These are phyloP conservation scores for Apotomis turbidana DNA, from an alignment of 2,888 invertebrate genomes.

Conservation along the genomic window DNA sequence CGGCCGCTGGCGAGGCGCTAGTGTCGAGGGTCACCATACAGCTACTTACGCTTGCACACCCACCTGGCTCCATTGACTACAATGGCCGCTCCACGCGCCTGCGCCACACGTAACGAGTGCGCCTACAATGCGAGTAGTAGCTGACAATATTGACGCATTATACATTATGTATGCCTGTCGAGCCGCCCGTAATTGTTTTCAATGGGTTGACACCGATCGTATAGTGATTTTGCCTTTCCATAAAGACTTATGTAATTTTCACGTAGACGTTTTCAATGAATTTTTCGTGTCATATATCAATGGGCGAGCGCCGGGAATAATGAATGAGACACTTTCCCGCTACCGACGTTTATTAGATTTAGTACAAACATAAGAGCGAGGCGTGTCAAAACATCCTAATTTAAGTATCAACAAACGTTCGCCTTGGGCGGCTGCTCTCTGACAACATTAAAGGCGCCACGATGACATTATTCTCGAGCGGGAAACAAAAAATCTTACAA, in stretches of 20 bases:
- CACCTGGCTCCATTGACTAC: conserved; percentile 81
- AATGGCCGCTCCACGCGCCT: conserved; percentile 70
- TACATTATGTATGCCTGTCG: conserved; percentile 68
- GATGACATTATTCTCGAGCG: conserved; percentile 82
- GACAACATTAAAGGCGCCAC: conserved; percentile 84
- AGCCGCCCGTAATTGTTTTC: conserved; percentile 65
- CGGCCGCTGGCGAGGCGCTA: background rate
- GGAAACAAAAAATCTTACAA: conserved; percentile 77
- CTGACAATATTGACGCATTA: conserved; percentile 73
- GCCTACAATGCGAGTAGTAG: conserved; percentile 71
- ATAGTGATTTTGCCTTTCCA: conserved; percentile 54
- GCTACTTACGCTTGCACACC: conserved; percentile 79
- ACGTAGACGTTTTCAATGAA: conserved; percentile 44
- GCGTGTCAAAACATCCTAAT: conserved; percentile 84
- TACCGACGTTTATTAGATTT: conserved; percentile 82
- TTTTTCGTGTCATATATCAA: conserved; percentile 57
- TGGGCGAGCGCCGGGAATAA: conserved; percentile 61
- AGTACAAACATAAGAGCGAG: conserved; percentile 82
- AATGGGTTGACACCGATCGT: conserved; percentile 54
- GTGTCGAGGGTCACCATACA: conserved; percentile 65
- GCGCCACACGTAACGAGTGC: conserved; percentile 69
- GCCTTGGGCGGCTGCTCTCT: conserved; percentile 81
- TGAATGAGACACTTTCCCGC: conserved; percentile 70
- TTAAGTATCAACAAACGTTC: conserved; percentile 84
- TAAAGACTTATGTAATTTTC: conserved; percentile 45